Percentiles rank a stretch among this genome's conserved stretches.
Conservation (phyloP, 2,113 vertebrate genomes). For the Nothobranchius furzeri region DNA sequence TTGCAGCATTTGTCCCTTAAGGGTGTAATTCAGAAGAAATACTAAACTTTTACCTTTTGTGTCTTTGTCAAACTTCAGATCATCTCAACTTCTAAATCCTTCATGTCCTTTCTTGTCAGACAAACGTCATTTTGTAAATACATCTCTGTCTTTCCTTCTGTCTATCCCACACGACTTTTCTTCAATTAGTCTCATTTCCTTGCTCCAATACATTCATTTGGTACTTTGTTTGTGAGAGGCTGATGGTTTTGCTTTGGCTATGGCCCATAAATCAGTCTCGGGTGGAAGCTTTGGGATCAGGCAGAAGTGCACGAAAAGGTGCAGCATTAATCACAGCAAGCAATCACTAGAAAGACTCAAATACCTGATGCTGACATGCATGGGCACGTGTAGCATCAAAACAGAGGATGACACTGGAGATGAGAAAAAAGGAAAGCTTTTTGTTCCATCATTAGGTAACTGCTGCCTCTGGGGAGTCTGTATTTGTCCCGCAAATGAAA, state of each 20-base stretch:
- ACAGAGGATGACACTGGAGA: background rate
- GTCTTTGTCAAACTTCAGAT: slow-evolving; percentile 3
- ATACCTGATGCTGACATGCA: slow-evolving; percentile 15
- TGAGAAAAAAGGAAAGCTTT: background rate
- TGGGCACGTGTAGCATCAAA: background rate
- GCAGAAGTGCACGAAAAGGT: slow-evolving; percentile 33
- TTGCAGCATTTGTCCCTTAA: too few relatives aligned
- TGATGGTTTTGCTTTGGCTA: slow-evolving; percentile 41
- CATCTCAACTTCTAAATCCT: background rate
- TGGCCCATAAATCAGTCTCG: slow-evolving; percentile 37
- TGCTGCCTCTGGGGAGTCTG: slow-evolving; percentile 23
- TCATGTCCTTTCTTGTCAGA: slow-evolving; percentile 16
- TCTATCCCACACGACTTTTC: slow-evolving; percentile 24
- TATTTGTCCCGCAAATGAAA: slow-evolving; percentile 49
- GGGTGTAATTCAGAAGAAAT: too few relatives aligned
- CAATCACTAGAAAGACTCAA: background rate
- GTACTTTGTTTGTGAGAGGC: slow-evolving; percentile 9
- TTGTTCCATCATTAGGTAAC: slow-evolving; percentile 44
- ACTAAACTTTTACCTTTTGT: too few relatives aligned
- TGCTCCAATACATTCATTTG: slow-evolving; percentile 6
- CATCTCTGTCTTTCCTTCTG: slow-evolving; percentile 6
- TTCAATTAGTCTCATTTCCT: slow-evolving; percentile 1
- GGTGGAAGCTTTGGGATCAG: slow-evolving; percentile 14
- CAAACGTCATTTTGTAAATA: slow-evolving; percentile 9
- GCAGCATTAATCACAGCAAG: slow-evolving; percentile 29